Conservation (phyloP, 2,888 invertebrate species). For the Lymantria dispar region DNA sequence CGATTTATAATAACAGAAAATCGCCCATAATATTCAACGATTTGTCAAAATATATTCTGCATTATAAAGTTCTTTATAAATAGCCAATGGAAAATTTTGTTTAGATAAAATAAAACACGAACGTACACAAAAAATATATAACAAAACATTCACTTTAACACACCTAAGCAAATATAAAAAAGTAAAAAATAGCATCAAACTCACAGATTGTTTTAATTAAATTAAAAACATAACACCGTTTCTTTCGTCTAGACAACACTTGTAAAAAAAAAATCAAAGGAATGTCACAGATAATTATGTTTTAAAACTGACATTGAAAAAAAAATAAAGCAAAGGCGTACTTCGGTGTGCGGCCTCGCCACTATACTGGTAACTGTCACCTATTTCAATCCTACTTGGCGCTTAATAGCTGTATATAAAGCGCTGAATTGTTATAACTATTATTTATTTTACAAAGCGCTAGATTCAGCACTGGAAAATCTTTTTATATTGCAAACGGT, state of each 20-base stretch:
- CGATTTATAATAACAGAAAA: too few relatives aligned
- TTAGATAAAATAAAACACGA: too few relatives aligned
- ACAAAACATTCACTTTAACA: background rate
- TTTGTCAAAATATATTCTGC: too few relatives aligned
- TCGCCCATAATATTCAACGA: too few relatives aligned
- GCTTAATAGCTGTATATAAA: background rate
- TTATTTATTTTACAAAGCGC: background rate
- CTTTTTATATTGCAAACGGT: too few relatives aligned
- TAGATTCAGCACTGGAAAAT: conserved; percentile 2
- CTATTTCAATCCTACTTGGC: background rate
- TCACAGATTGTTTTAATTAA: background rate
- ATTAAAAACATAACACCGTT: background rate
- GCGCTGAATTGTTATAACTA: background rate
- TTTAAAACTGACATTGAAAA: background rate
- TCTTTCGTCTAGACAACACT: background rate
- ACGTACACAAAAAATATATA: background rate
- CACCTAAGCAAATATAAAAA: background rate
- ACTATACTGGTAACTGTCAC: conserved; percentile 14
- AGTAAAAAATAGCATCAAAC: too few relatives aligned
- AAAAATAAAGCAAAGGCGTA: conserved; percentile 8
- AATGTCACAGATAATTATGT: conserved; percentile 9
- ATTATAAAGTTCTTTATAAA: too few relatives aligned
- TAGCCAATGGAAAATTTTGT: too few relatives aligned
- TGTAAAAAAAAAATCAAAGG: background rate
- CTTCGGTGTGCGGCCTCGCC: conserved; percentile 20